Evolutionary conservation across 2,797 vertebrate species (phyloP).

Genomic region (Nasua narica): DNA sequence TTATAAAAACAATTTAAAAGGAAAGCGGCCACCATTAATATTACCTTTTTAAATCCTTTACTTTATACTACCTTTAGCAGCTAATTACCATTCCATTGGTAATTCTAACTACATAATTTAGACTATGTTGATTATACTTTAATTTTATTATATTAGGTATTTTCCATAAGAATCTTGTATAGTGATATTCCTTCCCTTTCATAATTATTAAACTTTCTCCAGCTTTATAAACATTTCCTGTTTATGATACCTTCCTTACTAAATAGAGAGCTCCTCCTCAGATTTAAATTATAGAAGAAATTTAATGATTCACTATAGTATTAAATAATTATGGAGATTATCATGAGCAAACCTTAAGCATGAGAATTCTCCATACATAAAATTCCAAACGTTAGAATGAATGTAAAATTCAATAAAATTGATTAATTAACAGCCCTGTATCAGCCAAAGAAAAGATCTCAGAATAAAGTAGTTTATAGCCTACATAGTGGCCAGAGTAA

Average conservation of each 20-base stretch:
- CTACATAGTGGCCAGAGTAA: not conserved
- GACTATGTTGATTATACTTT: not conserved
- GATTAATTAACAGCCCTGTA: not conserved
- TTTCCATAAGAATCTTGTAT: not conserved
- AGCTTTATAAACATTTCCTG: not conserved
- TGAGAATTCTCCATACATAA: not conserved
- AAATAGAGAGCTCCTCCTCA: not conserved
- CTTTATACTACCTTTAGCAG: not conserved
- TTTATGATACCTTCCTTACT: not conserved
- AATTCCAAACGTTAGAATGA: not conserved
- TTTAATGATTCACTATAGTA: not conserved
- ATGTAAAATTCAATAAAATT: not conserved
- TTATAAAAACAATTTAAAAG: conserved; percentile 54
- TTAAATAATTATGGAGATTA: not conserved
- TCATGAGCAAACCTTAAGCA: not conserved
- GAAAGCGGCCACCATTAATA: conserved; percentile 33
- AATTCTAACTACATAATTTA: not conserved
- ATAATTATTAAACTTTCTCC: conserved; percentile 17
- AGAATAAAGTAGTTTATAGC: not conserved
- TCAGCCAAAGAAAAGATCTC: not conserved
- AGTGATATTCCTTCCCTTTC: not conserved
- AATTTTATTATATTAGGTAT: not conserved
- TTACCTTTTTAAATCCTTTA: conserved; percentile 16
- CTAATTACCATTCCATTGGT: not conserved
- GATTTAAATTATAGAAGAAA: not conserved